Evolutionary conservation across 1,140 invertebrate genomes (phyloP), one percentile per base, ranked within the genome.

Genomic region (Vollenhovia emeryi): DNA sequence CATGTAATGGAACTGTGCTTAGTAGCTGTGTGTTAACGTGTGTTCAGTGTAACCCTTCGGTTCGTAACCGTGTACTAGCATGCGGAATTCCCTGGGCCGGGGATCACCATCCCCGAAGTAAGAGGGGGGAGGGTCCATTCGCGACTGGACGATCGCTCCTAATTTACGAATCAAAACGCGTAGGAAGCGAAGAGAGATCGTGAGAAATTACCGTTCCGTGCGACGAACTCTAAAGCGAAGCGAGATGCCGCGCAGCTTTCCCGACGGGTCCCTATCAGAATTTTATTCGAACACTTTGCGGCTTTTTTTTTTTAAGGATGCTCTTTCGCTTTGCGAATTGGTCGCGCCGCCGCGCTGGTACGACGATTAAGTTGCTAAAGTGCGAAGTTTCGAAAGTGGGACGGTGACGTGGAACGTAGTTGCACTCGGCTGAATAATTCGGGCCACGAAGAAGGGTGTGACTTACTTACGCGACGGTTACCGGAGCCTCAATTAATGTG

Each of bases 1-100:
- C 80, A 52, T 79, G 69, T 85, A 86, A 89, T 57, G 73, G 48
- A 89, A 89, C 69, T 88, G 64, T 89, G 74, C 27, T 27, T 74
- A 55, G 24, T 45, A 55, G 45, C 66, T 78, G 50, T 69, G 40
- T 57, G 45, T 68, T 85, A 69, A 62, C 24, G 66, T 33, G 36
- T 73, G 50, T 80, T 80, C 66, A 33, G 50, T 40, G 15, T n/a
- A 52, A 18, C 13, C 18, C 18, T 55, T 1, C 8, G 18, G 9
- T 27, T 69, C 24, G 13, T 30, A 80, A 27, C n/a, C 24, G 30
- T 40, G 64, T 79, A 52, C 8, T 15, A 55, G 15, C 21, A n/a
- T 55, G n/a, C 2, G 55, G 48, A 55, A 36, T 43, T 48, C 3
- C 13, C 36, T 57, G 36, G 7, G 27, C 24, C 21, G 9, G n/a